phyloP scores from a whole-genome alignment of 1,140 invertebrate genomes.

The Batillaria attramentaria region DNA sequence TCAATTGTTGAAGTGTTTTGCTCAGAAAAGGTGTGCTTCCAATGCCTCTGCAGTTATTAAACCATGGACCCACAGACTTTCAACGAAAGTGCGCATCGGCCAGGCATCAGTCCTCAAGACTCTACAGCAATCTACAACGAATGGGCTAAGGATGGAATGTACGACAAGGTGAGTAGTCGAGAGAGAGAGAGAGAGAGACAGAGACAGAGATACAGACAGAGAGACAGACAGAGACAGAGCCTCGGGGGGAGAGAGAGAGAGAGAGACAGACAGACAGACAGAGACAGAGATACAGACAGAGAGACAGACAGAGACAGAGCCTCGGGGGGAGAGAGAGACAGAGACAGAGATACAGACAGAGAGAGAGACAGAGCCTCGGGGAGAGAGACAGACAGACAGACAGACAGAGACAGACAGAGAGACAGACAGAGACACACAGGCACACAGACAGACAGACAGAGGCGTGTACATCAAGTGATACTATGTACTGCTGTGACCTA shows the following conservation, averaged over 20 bases:
- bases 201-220: not conserved
- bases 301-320: not conserved
- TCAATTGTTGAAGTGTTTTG: too few relatives aligned
- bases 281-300: not conserved
- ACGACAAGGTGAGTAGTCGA: too few relatives aligned
- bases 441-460: too few relatives aligned
- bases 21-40: too few relatives aligned
- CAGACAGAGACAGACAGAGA: not conserved
- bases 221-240: not conserved
- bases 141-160: too few relatives aligned
- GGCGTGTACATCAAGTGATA: too few relatives aligned
- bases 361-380: slow-evolving; percentile 1
- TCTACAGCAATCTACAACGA: too few relatives aligned
- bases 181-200: slow-evolving; percentile 14
- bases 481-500: too few relatives aligned
- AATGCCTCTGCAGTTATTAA: too few relatives aligned
- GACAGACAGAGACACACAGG: not conserved
- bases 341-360: not conserved
- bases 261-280: not conserved
- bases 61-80: not conserved
- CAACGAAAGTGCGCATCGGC: not conserved
- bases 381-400: not conserved
- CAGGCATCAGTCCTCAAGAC: too few relatives aligned
- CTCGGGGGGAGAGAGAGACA: too few relatives aligned
- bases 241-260: not conserved